Conservation (phyloP, 2,113 vertebrate genomes). For the Nanorana parkeri region DNA sequence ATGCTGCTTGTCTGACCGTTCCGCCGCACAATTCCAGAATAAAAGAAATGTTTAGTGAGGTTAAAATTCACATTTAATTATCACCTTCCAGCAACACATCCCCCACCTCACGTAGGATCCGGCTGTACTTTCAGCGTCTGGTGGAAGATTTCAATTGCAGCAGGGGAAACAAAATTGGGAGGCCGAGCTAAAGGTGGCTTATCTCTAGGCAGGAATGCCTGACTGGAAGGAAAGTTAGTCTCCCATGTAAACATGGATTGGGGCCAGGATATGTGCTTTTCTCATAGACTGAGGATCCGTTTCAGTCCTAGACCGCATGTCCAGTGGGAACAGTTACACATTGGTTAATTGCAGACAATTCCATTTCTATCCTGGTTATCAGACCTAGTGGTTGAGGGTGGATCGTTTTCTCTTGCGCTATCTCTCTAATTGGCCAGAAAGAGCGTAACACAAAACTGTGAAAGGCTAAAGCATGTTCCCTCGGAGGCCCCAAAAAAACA, state of each 20-base stretch:
- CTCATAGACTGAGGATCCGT: conserved; percentile 51
- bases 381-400: conserved; percentile 36
- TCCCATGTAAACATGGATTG: conserved; percentile 55
- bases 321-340: conserved; percentile 39
- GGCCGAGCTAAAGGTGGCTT: conserved; percentile 44
- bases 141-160: not conserved
- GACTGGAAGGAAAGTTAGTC: conserved; percentile 54
- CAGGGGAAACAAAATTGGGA: conserved; percentile 20
- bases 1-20: not conserved
- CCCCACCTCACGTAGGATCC: not conserved
- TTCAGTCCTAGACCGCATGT: conserved; percentile 44
- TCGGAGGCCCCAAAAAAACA: conserved; percentile 42
- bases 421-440: conserved; percentile 44
- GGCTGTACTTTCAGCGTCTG: conserved; percentile 9
- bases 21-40: not conserved
- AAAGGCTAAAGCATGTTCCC: conserved; percentile 26
- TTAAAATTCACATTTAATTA: conserved; percentile 17
- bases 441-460: conserved; percentile 32
- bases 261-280: conserved; percentile 51
- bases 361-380: conserved; percentile 53
- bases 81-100: not conserved
- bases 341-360: conserved; percentile 53
- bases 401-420: conserved; percentile 46
- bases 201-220: conserved; percentile 50
- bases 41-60: not conserved